A percentile compares a stretch with the other conserved stretches of the same genome.
These are phyloP conservation scores for Pycnonotus jocosus DNA, from an alignment of 2,113 vertebrate genomes.

Conservation along the genomic window DNA sequence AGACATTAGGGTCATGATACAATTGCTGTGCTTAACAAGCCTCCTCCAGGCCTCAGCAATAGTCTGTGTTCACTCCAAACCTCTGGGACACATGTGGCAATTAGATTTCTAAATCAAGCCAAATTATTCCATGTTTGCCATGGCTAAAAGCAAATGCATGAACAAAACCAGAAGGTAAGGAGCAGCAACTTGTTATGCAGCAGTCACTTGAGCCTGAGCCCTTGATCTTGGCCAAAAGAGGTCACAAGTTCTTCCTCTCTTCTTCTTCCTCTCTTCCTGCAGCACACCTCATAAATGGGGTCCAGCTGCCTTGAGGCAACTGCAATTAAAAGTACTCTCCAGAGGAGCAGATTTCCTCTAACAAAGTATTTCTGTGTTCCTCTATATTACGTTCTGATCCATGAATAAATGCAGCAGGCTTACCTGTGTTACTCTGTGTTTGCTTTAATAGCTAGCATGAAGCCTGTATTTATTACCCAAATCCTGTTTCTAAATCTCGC, in stretches of 20 bases:
- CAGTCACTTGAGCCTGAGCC: background rate
- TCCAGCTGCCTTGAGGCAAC: background rate
- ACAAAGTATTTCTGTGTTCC: background rate
- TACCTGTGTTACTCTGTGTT: constrained; percentile 25
- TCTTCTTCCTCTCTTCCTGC: no score
- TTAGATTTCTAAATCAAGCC: background rate
- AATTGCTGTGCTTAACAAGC: background rate
- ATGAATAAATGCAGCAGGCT: constrained; percentile 26
- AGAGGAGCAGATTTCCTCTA: background rate
- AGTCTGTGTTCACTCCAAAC: background rate
- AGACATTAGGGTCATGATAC: background rate
- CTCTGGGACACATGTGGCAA: background rate
- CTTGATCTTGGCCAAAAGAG: background rate
- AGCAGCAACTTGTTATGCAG: background rate
- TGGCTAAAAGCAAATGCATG: background rate
- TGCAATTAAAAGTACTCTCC: background rate
- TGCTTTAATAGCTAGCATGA: constrained; percentile 23
- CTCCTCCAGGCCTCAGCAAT: background rate
- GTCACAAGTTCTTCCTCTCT: background rate
- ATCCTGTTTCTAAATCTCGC: constrained; percentile 25
- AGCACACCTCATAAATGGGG: background rate
- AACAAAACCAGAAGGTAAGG: background rate
- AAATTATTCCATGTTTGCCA: background rate
- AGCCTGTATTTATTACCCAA: constrained; percentile 28
- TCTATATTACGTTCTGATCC: background rate